Conservation (phyloP, 2,888 invertebrate species). For the Cacoxenus indagator region DNA sequence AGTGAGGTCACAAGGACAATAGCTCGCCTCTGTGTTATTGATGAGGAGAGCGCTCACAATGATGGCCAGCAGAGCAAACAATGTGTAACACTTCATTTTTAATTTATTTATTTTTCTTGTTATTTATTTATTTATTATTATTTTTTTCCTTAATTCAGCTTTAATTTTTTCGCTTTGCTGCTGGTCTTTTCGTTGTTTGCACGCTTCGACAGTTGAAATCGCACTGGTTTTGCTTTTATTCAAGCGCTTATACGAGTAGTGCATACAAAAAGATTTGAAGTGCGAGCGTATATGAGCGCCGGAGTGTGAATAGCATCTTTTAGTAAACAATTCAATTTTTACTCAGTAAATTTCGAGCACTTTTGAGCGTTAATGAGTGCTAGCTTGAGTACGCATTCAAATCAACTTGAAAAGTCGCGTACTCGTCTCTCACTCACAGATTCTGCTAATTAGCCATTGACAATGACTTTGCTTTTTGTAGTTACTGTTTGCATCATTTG, state of each 20-base stretch:
- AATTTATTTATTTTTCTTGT: too few relatives aligned
- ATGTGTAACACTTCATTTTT: slow-evolving; percentile 54
- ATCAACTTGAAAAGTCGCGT: not conserved
- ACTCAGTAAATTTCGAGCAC: too few relatives aligned
- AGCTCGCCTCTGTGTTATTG: slow-evolving; percentile 49
- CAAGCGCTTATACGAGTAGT: not conserved
- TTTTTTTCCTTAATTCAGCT: not conserved
- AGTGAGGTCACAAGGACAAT: slow-evolving; percentile 87
- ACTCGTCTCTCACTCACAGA: too few relatives aligned
- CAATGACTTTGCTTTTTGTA: not conserved
- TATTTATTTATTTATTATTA: not conserved
- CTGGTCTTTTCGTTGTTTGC: not conserved
- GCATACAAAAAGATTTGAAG: not conserved
- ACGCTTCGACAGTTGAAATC: not conserved
- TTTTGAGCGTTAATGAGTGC: not conserved
- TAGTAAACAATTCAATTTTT: not conserved
- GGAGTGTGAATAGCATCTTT: not conserved
- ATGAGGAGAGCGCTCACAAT: slow-evolving; percentile 38
- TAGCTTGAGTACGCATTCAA: not conserved
- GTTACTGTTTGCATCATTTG: not conserved
- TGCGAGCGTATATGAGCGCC: not conserved
- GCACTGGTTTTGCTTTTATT: not conserved
- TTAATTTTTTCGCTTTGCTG: not conserved
- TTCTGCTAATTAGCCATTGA: slow-evolving; percentile 6
- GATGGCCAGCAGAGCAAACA: slow-evolving; percentile 40